Percentiles rank a stretch among this genome's conserved stretches.
These are phyloP conservation scores for Chymomyza amoena DNA, from an alignment of 2,888 invertebrate species.

Conservation along the genomic window DNA sequence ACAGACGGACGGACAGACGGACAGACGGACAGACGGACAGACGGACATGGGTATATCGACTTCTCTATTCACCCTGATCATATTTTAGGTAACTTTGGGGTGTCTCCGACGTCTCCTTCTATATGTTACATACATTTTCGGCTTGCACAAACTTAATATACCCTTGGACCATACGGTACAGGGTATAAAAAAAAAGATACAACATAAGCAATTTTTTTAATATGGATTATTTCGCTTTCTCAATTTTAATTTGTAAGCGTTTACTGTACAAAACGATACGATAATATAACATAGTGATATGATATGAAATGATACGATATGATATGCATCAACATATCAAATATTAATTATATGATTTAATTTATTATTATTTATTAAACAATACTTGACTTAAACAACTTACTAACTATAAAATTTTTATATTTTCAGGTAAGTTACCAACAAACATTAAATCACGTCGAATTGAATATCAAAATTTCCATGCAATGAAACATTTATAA, in stretches of 20 bases:
- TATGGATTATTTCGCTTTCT: too few species aligned
- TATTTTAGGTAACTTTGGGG: too few species aligned
- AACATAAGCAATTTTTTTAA: too few species aligned
- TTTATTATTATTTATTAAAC: not conserved
- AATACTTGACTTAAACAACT: not conserved
- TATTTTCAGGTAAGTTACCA: slow-evolving; percentile 56
- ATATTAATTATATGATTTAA: slow-evolving; percentile 7
- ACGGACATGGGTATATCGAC: too few species aligned
- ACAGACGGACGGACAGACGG: too few species aligned
- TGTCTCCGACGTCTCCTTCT: too few species aligned
- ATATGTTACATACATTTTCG: too few species aligned
- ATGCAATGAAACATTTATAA: not conserved
- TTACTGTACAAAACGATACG: not conserved
- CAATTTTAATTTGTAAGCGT: not conserved
- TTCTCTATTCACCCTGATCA: too few species aligned
- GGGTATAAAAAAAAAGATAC: too few species aligned
- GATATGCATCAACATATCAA: slow-evolving; percentile 38
- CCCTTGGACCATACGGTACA: too few species aligned
- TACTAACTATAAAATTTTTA: slow-evolving; percentile 36
- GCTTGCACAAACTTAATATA: too few species aligned
- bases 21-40: too few species aligned
- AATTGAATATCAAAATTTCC: not conserved
- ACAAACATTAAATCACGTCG: slow-evolving; percentile 1
- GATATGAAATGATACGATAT: not conserved
- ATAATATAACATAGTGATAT: not conserved